These are phyloP conservation scores for Brienomyrus brachyistius DNA, from an alignment of 2,113 vertebrate species.

Conservation along the genomic window DNA sequence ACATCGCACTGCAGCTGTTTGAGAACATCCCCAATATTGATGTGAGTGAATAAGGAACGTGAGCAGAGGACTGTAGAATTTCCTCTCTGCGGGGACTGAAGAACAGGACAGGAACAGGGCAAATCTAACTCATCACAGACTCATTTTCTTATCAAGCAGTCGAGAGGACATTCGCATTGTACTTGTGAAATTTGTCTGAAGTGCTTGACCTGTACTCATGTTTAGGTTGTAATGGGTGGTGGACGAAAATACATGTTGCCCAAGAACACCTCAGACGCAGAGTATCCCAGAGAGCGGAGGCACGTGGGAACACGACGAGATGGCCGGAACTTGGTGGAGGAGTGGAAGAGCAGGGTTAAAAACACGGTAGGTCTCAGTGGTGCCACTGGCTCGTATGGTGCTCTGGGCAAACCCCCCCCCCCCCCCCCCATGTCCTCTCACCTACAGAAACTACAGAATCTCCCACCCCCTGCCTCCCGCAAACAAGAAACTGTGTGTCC, in stretches of 20 bases:
- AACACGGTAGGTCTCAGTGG: constrained; percentile 37
- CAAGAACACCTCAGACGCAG: constrained; percentile 73
- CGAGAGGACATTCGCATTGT: neutral
- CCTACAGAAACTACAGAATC: neutral
- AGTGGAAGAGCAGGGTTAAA: constrained; percentile 63
- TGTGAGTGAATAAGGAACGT: constrained; percentile 52
- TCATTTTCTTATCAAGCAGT: neutral
- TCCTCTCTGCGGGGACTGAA: neutral
- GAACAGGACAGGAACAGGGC: neutral
- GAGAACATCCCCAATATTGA: constrained; percentile 87
- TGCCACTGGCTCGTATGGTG: neutral
- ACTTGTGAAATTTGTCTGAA: neutral
- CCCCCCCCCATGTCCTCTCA: neutral
- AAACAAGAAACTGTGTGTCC: neutral
- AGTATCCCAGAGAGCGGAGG: constrained; percentile 70
- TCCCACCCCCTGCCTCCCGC: neutral
- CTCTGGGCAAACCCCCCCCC: neutral
- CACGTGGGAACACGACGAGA: constrained; percentile 80
- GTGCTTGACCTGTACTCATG: neutral
- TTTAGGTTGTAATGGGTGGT: constrained; percentile 86
- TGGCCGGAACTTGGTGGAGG: constrained; percentile 67
- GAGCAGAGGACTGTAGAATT: neutral
- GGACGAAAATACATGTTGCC: constrained; percentile 91
- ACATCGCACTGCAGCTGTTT: constrained; percentile 86
- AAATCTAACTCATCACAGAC: neutral